Base-by-base conservation (phyloP, 2,113 vertebrate genomes). In the Pseudorhombus dupliciocellatus region DNA sequence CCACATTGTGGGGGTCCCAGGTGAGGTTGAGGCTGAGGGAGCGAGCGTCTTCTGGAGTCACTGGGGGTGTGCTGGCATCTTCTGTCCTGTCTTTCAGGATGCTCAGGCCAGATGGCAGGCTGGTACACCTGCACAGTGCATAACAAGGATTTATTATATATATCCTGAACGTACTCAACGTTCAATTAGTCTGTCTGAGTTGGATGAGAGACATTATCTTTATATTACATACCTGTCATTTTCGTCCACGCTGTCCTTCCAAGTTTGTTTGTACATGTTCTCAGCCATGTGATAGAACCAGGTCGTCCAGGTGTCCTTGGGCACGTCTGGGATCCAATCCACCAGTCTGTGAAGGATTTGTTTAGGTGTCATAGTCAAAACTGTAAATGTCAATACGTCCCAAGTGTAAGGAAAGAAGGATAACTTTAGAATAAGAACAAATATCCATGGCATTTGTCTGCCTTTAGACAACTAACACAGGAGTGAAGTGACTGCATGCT, bases 321-420 rank as follows among this genome's bases (percentile, higher is more conserved):
- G 65, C 1, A 89, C 60, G 6, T 74, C 82, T 34, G 85, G 85
- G 54, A 91, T 84, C 87, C 88, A 88, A 34, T 51, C 37, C 46
- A 73, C 77, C 4, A 91, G 48, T 48, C 90, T 91, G 37, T n/a
- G 4, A 63, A 64, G 40, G 7, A 53, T 34, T 10, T 4, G 24
- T 46, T 20, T 1, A 10, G n/a, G 4, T n/a, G 4, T 28, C 60
- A 63, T 1, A 50, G 18, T 11, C 3, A 8, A 31, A 31, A 30
- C 30, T 30, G 30, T 30, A 30, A 30, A 2, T 28, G 26, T 28
- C 2, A 28, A 28, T 3, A 28, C 26, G 2, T 28, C 3, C 5
- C 3, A 28, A 28, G 26, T 28, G 26, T 5, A 28, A n/a, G n/a
- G n/a, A n/a, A n/a, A n/a, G n/a, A n/a, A n/a, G n/a, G 26, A 28